Base-by-base conservation (phyloP, 2,888 invertebrate genomes). In the Miltochrista miniata region DNA sequence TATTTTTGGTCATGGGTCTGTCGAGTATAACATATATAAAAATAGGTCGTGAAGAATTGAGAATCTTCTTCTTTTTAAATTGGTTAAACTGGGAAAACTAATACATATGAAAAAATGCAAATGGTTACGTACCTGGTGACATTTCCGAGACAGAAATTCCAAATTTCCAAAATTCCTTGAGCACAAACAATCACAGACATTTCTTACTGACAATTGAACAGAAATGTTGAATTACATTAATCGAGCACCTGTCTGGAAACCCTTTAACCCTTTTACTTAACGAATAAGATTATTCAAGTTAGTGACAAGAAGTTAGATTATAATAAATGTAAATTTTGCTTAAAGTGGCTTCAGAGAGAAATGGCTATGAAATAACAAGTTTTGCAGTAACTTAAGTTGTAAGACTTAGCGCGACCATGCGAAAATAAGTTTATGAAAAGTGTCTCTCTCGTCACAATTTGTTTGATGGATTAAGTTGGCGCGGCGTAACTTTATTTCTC, bases 251-350 rank as follows among this genome's bases (percentile, higher is more conserved):
- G 31, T 42, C 18, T 29, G 42, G 46, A 38, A 51, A 48, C 29
- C 41, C 8, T 49, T 38, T 31, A 48, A 48, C 42, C 48, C 48
- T 48, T 48, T 48, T 37, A 43, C 48, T 30, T 48, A 7, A 8
- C 10, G 37, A 34, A 45, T 48, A 51, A 47, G 45, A 54, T 54
- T 54, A 54, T 14, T 30, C 14, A 47, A 61, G 47, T 48, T 56
- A 14, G 29, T 41, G 29, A 40, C 41, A 41, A 14, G 9, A 41
- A 41, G 47, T 41, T 35, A 35, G 39, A 40, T 29, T 11, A 37
- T 45, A 18, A 38, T 31, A 35, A 35, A 44, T 44, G 42, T 33
- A 42, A 42, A 42, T 33, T 11, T n/a, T 18, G 15, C 9, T 18
- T 24, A 8, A n/a, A 11, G 12, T 24, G 24, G 10, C 33, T 43